Percentiles rank a stretch among this genome's conserved stretches.
Evolutionary conservation across 64 coral and sea anemone species (phyloP).

Genomic region (Stylophora pistillata): DNA sequence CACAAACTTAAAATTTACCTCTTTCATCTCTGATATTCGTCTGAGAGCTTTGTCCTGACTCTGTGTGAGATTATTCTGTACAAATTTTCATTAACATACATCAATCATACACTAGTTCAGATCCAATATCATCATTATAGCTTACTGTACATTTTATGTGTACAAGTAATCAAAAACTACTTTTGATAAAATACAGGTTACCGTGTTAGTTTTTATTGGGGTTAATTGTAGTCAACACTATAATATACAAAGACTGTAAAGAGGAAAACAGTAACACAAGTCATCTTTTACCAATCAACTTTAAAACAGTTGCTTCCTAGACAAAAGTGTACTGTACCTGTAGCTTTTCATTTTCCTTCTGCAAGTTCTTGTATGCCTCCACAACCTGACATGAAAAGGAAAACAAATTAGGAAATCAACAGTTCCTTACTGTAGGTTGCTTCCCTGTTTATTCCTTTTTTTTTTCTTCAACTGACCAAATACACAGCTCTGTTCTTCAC

Average conservation of each 20-base stretch:
- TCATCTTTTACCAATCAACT: not conserved
- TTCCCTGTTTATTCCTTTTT: too few species aligned
- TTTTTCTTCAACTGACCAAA: too few species aligned
- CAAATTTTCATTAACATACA: not conserved
- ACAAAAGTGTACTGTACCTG: conserved; percentile 58
- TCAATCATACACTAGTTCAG: not conserved
- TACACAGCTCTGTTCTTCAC: too few species aligned
- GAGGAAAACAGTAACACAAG: too few species aligned
- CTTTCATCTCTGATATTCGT: conserved; percentile 97
- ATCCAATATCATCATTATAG: too few species aligned
- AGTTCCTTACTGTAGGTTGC: too few species aligned
- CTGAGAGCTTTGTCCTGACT: conserved; percentile 93
- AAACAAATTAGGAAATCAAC: conserved; percentile 2
- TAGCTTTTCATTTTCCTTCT: conserved; percentile 99
- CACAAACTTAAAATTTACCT: conserved; percentile 43
- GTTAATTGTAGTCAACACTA: too few species aligned
- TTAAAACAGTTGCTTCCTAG: not conserved
- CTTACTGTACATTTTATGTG: too few species aligned
- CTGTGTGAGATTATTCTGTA: conserved; percentile 79
- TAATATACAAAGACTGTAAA: too few species aligned
- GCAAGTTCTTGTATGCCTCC: conserved; percentile 96
- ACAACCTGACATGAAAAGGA: conserved; percentile 66
- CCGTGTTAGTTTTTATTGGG: too few species aligned
- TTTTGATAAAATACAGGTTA: too few species aligned
- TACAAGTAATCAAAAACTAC: too few species aligned